These are phyloP conservation scores for Serripes groenlandicus DNA, from an alignment of 2,888 invertebrate genomes.

Conservation along the genomic window DNA sequence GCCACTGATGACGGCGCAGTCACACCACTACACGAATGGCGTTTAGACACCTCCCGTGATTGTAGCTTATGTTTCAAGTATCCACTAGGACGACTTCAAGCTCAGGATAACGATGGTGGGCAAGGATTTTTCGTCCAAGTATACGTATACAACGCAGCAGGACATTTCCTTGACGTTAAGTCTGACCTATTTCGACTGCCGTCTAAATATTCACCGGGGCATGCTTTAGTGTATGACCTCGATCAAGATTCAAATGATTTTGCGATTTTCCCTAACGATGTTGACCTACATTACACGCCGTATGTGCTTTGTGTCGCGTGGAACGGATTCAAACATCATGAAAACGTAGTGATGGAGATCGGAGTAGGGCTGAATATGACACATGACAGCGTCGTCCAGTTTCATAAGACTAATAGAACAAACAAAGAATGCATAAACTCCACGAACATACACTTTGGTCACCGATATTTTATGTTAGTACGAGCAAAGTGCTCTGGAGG, in stretches of 20 bases:
- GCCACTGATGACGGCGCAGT: not conserved
- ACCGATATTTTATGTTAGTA: slow-evolving; percentile 29
- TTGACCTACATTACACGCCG: slow-evolving; percentile 22
- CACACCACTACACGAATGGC: slow-evolving; percentile 27
- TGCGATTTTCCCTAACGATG: not conserved
- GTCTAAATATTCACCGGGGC: slow-evolving; percentile 58
- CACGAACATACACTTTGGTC: not conserved
- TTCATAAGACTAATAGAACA: not conserved
- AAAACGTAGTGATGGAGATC: slow-evolving; percentile 22
- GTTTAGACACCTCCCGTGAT: not conserved
- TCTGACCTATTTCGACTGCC: slow-evolving; percentile 50
- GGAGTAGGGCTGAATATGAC: slow-evolving; percentile 17
- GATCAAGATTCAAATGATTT: slow-evolving; percentile 5
- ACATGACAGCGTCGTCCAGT: not conserved
- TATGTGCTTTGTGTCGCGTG: slow-evolving; percentile 28
- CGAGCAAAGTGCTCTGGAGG: slow-evolving; percentile 48
- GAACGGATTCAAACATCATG: slow-evolving; percentile 37
- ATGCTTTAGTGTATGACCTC: slow-evolving; percentile 49
- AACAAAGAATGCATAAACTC: slow-evolving; percentile 9
- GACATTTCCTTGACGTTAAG: slow-evolving; percentile 30
- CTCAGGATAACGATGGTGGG: slow-evolving; percentile 31
- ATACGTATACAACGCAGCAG: slow-evolving; percentile 55
- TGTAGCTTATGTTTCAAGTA: slow-evolving; percentile 31
- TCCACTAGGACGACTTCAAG: slow-evolving; percentile 27
- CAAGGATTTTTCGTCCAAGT: slow-evolving; percentile 32